These are phyloP conservation scores for Empidonax traillii DNA, from an alignment of 2,113 vertebrate species.

Conservation along the genomic window DNA sequence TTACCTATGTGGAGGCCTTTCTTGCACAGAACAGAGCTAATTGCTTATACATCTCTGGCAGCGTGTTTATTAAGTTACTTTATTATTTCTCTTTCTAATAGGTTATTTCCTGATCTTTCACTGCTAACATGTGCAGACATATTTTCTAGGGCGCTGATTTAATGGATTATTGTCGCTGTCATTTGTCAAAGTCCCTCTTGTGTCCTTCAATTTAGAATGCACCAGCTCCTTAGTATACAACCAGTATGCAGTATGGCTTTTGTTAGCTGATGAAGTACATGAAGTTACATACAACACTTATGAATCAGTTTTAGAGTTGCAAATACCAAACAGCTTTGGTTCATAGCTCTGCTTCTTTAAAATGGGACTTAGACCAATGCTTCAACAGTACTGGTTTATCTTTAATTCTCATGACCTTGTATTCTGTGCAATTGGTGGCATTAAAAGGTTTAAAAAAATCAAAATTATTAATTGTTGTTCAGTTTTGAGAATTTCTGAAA, in stretches of 20 bases:
- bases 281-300: background rate
- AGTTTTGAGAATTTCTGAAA: background rate
- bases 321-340: background rate
- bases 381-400: background rate
- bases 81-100: background rate
- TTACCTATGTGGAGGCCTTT: background rate
- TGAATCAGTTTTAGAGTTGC: background rate
- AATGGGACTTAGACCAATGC: background rate
- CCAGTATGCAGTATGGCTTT: background rate
- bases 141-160: background rate
- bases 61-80: background rate
- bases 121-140: background rate
- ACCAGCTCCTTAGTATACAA: background rate
- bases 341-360: background rate
- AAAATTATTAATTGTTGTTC: background rate
- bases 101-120: background rate
- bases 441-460: background rate
- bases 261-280: background rate
- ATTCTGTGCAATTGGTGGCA: background rate
- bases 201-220: background rate
- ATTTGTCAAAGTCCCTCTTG: background rate
- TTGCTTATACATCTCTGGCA: background rate
- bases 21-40: background rate
- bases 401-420: background rate
- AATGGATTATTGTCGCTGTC: background rate